phyloP scores from a whole-genome alignment of 2,797 vertebrate species.

The Myiotriccus ornatus region DNA sequence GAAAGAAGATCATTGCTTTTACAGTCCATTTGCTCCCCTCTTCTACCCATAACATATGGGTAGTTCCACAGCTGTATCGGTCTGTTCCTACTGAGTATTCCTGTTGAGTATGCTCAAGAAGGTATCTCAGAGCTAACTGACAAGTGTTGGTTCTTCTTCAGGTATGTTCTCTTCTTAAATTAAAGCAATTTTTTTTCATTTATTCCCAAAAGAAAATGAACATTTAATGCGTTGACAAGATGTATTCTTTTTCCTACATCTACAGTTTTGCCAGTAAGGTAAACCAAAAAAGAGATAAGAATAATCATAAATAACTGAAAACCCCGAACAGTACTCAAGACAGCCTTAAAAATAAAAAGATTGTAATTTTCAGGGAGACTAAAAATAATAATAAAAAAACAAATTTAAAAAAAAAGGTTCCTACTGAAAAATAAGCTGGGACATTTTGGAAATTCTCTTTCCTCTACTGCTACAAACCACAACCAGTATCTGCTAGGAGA shows the following conservation, averaged over 20 bases:
- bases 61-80: neutral
- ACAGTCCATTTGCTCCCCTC: neutral
- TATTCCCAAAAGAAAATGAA: neutral
- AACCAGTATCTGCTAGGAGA: neutral
- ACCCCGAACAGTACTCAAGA: neutral
- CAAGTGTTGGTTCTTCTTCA: neutral
- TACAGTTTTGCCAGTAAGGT: neutral
- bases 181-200: neutral
- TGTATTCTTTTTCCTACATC: neutral
- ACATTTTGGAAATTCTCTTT: neutral
- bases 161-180: neutral
- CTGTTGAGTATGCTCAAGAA: neutral
- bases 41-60: neutral
- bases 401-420: neutral
- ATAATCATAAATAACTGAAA: neutral
- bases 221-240: neutral
- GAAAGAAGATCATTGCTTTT: neutral
- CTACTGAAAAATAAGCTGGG: neutral
- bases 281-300: neutral
- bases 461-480: neutral
- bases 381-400: no score
- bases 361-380: fast-evolving
- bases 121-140: neutral
- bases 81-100: neutral
- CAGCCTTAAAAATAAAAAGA: neutral